Base-by-base conservation (phyloP, 2,888 invertebrate species). In the Drosophila eohydei region DNA sequence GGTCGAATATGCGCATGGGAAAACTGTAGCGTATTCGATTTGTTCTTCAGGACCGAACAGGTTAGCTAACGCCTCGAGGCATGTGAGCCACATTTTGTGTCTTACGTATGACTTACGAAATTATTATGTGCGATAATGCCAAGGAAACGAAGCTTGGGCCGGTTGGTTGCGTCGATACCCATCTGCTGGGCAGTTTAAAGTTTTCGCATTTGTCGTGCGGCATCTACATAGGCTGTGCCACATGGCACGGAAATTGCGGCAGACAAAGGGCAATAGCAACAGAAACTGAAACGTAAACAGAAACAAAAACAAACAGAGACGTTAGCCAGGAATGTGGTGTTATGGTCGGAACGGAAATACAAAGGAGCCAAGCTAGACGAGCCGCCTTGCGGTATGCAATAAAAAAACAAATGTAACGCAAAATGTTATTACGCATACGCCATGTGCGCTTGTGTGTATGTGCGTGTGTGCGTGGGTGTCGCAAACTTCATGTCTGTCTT, bases 361-460 rank as follows among this genome's bases (percentile, higher is more conserved):
- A 72, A 68, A 67, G 48, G 12, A 41, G 63, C 43, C 64, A 44
- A 44, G 32, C 58, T 65, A 56, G 78, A 43, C 61, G 51, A 72
- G 57, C 56, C 74, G 83, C 72, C 88, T 88, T 89, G 88, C 80
- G 88, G 89, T 87, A 87, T 87, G 89, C 86, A 88, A 89, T 87
- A 86, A 86, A 86, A 86, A 86, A 86, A 74, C 85, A 89, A 87
- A 87, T 89, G 89, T 87, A 87, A 85, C 85, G 85, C 89, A 87
- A 88, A 88, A 78, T 83, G 83, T 83, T 83, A 89, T 86, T 88
- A 88, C 85, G 85, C 76, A 82, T 89, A 84, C 85, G 80, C 88
- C 76, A 80, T 80, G 87, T 83, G 81, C 63, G 73, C 38, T 38
- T 56, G 50, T 50, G 51, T 58, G 26, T n/a, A 34, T 58, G 8